A percentile compares a stretch with the other conserved stretches of the same genome.
phyloP scores from a whole-genome alignment of 2,888 invertebrate genomes.

The Patella pellucida region DNA sequence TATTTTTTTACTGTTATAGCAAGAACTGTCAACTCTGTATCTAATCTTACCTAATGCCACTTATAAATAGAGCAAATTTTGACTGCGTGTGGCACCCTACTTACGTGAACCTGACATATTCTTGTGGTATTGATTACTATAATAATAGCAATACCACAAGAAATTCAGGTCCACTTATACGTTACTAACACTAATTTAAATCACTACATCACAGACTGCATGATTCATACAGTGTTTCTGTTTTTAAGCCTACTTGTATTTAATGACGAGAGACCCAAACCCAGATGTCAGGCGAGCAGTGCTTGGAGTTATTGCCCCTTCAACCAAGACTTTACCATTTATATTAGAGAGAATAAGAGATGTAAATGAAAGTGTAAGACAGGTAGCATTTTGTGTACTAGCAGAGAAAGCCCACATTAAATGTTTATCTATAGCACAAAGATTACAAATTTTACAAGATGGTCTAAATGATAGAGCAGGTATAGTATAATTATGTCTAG shows the following conservation, averaged over 20 bases:
- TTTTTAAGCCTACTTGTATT: conserved; percentile 64
- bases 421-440: conserved; percentile 78
- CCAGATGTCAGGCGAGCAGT: conserved; percentile 81
- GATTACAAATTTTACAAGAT: conserved; percentile 76
- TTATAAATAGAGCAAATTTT: no score
- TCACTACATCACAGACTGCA: not conserved
- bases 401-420: conserved; percentile 75
- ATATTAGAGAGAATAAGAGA: conserved; percentile 83
- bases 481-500: conserved; percentile 21
- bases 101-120: no score
- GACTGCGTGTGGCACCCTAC: no score
- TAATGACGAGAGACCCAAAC: conserved; percentile 78
- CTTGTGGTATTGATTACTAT: no score
- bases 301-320: conserved; percentile 82
- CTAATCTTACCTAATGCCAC: no score
- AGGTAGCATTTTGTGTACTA: conserved; percentile 74
- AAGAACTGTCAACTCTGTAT: no score
- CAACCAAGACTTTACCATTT: conserved; percentile 79
- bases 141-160: no score
- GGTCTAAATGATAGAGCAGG: conserved; percentile 78
- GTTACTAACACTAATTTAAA: not conserved
- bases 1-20: no score
- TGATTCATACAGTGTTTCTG: not conserved
- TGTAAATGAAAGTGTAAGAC: conserved; percentile 83
- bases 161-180: no score